These are phyloP conservation scores for Picus viridis DNA, from an alignment of 2,797 vertebrate species.

Conservation along the genomic window DNA sequence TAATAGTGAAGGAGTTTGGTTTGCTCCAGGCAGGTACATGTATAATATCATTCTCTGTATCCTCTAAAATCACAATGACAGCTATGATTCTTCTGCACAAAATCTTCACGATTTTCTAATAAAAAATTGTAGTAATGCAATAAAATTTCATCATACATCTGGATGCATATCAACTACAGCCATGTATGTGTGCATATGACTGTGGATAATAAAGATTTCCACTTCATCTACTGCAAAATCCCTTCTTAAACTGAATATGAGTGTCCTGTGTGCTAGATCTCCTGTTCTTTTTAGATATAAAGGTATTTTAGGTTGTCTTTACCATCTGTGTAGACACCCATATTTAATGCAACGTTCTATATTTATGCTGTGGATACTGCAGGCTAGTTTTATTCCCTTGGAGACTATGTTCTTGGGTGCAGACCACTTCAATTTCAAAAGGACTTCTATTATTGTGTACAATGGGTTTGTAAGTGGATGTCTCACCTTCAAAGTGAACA, in stretches of 20 bases:
- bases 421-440: background rate
- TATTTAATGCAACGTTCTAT: background rate
- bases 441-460: background rate
- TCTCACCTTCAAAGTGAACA: background rate
- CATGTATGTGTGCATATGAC: background rate
- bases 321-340: background rate
- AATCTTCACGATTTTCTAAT: background rate
- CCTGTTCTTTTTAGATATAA: background rate
- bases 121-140: background rate
- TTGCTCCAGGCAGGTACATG: background rate
- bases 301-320: background rate
- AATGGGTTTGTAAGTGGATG: background rate
- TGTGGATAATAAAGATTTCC: background rate
- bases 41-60: background rate
- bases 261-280: background rate
- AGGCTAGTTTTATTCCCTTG: background rate
- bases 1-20: background rate
- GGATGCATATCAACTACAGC: background rate
- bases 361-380: background rate
- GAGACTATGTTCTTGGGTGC: background rate
- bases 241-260: background rate
- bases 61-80: background rate
- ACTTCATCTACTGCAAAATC: background rate
- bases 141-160: background rate
- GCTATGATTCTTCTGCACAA: background rate